phyloP scores from a whole-genome alignment of 2,888 invertebrate genomes.

The Ernsta delagoae region DNA sequence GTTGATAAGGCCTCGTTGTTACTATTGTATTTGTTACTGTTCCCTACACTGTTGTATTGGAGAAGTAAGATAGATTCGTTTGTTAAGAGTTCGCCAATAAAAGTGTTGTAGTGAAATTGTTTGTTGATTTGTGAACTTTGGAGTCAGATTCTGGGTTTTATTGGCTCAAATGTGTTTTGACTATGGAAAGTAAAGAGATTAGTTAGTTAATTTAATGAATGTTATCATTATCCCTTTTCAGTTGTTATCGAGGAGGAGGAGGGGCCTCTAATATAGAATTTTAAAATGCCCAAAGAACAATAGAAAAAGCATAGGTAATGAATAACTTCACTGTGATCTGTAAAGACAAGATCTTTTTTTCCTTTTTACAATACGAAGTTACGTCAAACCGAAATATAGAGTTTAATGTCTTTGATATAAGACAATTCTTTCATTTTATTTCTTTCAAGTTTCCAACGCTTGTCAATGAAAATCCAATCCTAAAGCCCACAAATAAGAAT shows the following conservation, averaged over 20 bases:
- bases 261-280: neutral
- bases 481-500: slow-evolving; percentile 38
- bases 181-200: too few relatives aligned
- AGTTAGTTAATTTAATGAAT: too few relatives aligned
- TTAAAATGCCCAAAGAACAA: neutral
- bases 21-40: slow-evolving; percentile 15
- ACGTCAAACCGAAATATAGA: slow-evolving; percentile 8
- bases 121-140: neutral
- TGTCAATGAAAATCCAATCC: slow-evolving; percentile 13
- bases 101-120: slow-evolving; percentile 3
- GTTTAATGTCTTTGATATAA: slow-evolving; percentile 10
- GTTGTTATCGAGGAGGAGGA: too few relatives aligned
- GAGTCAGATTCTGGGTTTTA: neutral
- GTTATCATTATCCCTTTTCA: too few relatives aligned
- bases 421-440: slow-evolving; percentile 8
- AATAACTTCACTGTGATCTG: slow-evolving; percentile 24
- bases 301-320: slow-evolving; percentile 19
- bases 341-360: slow-evolving; percentile 17
- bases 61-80: slow-evolving; percentile 9
- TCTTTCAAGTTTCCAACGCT: neutral
- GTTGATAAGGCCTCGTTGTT: slow-evolving; percentile 10
- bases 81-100: neutral
- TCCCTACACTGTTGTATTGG: neutral
- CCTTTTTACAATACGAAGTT: slow-evolving; percentile 23
- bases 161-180: neutral